Percentiles rank a stretch among this genome's conserved stretches.
phyloP scores from a whole-genome alignment of 2,888 invertebrate species.

The Unio pictorum region DNA sequence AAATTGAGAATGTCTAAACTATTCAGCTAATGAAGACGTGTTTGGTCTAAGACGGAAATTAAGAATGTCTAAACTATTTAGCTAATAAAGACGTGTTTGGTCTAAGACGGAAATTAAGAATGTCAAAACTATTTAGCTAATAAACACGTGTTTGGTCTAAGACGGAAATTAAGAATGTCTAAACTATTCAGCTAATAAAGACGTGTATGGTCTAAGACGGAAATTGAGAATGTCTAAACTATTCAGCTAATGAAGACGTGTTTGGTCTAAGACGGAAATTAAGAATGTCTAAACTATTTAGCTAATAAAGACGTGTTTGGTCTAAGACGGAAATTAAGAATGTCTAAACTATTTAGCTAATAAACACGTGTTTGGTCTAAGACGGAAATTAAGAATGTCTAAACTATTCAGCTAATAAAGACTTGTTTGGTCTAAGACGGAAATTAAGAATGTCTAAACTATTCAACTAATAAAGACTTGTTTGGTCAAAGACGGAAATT shows the following conservation, averaged over 20 bases:
- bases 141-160: constrained; percentile 6
- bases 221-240: too few species aligned
- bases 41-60: constrained; percentile 5
- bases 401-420: too few species aligned
- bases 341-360: too few species aligned
- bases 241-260: not conserved
- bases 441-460: too few species aligned
- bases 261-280: constrained; percentile 5
- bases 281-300: too few species aligned
- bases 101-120: constrained; percentile 2
- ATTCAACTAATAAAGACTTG: too few species aligned
- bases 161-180: not conserved
- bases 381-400: not conserved
- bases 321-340: constrained; percentile 2
- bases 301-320: not conserved
- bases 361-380: constrained; percentile 6
- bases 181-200: too few species aligned
- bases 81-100: not conserved
- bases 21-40: not conserved
- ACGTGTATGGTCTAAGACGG: constrained; percentile 10
- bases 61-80: too few species aligned
- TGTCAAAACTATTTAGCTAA: too few species aligned
- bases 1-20: too few species aligned
- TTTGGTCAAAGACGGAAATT: constrained; percentile 5
- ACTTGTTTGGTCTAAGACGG: constrained; percentile 10